Evolutionary conservation across 2,888 invertebrate genomes (phyloP).

Genomic region (Pseudoips prasinana): DNA sequence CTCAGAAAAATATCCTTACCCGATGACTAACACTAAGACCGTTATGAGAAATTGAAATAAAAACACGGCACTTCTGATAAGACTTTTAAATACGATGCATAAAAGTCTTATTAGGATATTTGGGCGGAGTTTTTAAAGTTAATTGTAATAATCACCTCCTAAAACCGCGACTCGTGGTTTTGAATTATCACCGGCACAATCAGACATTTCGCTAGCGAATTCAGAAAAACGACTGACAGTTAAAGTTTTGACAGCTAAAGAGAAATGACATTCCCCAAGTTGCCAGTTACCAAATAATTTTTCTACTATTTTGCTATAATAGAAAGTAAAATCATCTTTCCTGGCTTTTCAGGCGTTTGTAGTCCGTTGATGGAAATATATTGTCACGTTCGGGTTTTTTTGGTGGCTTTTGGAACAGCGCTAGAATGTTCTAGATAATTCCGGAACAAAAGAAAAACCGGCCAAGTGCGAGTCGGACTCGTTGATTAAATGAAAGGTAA

Average conservation of each 20-base stretch:
- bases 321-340: too few relatives aligned
- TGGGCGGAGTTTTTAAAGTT: not conserved
- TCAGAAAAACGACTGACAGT: slow-evolving; percentile 47
- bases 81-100: not conserved
- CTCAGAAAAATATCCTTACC: slow-evolving; percentile 37
- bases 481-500: too few relatives aligned
- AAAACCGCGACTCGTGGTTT: slow-evolving; percentile 73
- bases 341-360: too few relatives aligned
- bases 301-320: too few relatives aligned
- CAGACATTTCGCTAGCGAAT: slow-evolving; percentile 68
- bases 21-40: slow-evolving; percentile 73
- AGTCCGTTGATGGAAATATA: too few relatives aligned
- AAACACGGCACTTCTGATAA: slow-evolving; percentile 12
- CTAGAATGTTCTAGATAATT: too few relatives aligned
- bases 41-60: slow-evolving; percentile 55
- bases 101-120: not conserved
- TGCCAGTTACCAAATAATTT: too few relatives aligned
- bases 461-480: too few relatives aligned
- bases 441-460: too few relatives aligned
- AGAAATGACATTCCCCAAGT: too few relatives aligned
- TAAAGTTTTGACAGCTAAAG: slow-evolving; percentile 28
- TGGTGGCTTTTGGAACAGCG: too few relatives aligned
- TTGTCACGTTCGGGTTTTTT: too few relatives aligned
- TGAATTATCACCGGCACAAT: slow-evolving; percentile 69
- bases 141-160: slow-evolving; percentile 60